These are phyloP conservation scores for Spatulosminthurus flaviceps DNA, from an alignment of 2,888 invertebrate genomes.

Conservation along the genomic window DNA sequence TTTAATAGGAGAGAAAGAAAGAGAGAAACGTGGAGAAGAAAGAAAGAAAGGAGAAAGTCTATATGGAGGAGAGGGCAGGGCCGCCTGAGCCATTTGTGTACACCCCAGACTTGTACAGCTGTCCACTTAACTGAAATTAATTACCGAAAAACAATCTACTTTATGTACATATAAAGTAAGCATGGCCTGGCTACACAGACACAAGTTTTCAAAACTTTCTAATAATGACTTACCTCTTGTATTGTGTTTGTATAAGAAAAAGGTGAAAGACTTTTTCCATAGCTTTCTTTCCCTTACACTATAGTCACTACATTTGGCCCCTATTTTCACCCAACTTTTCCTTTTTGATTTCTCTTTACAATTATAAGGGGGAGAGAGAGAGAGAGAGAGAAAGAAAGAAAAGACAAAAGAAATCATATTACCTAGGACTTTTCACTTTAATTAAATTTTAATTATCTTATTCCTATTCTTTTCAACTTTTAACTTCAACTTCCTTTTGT, in stretches of 20 bases:
- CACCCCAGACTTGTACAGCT: slow-evolving; percentile 21
- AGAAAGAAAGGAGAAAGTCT: no score
- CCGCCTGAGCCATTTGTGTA: no score
- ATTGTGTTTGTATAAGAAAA: neutral
- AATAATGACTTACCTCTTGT: slow-evolving; percentile 15
- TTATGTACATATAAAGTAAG: neutral
- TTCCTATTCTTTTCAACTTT: neutral
- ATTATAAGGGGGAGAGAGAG: no score
- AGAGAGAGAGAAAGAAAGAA: no score
- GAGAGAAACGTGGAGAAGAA: no score
- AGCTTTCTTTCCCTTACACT: no score
- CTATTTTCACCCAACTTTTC: neutral
- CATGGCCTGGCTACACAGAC: neutral
- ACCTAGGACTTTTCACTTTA: slow-evolving; percentile 7
- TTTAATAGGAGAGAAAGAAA: no score
- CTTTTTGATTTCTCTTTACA: slow-evolving; percentile 7
- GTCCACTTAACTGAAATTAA: slow-evolving; percentile 42
- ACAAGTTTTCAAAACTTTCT: slow-evolving; percentile 11
- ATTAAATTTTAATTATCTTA: slow-evolving; percentile 14
- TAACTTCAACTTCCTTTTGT: slow-evolving; percentile 15
- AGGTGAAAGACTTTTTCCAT: no score
- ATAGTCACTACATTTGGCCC: neutral
- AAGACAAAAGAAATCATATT: slow-evolving; percentile 6
- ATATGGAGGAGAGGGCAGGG: no score
- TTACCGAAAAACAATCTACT: slow-evolving; percentile 39